Conservation (phyloP, 1,140 invertebrate species). For the Anastatus disparis region DNA sequence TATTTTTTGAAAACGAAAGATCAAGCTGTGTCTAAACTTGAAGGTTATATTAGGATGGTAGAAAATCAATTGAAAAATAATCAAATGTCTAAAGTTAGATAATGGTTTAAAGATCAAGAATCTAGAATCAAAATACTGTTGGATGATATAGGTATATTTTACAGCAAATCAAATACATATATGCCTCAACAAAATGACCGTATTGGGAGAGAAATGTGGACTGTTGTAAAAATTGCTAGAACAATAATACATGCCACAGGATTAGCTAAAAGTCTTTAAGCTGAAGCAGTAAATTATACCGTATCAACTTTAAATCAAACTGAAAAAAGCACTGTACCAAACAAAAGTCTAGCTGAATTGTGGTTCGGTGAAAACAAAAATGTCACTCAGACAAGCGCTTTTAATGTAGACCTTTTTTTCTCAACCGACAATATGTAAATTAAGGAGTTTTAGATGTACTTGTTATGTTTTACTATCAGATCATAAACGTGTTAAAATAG, state of each 20-base stretch:
- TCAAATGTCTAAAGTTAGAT: slow-evolving; percentile 47
- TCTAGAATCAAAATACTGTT: slow-evolving; percentile 9
- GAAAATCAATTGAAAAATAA: slow-evolving; percentile 45
- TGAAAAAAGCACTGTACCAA: too few species aligned
- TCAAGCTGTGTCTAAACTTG: slow-evolving; percentile 49
- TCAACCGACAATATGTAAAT: too few species aligned
- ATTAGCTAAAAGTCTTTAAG: slow-evolving; percentile 43
- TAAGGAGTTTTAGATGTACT: slow-evolving; percentile 38
- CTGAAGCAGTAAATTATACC: slow-evolving; percentile 43
- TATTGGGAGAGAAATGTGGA: slow-evolving; percentile 56
- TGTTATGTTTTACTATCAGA: slow-evolving; percentile 36
- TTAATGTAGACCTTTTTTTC: too few species aligned
- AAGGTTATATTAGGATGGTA: slow-evolving; percentile 43
- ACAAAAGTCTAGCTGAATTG: slow-evolving; percentile 38
- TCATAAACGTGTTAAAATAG: slow-evolving; percentile 38
- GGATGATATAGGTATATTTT: slow-evolving; percentile 43
- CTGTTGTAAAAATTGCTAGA: slow-evolving; percentile 50
- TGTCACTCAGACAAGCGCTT: slow-evolving; percentile 28
- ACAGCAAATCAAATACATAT: slow-evolving; percentile 49
- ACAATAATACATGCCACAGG: slow-evolving; percentile 39
- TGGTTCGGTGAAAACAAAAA: slow-evolving; percentile 29
- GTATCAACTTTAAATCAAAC: slow-evolving; percentile 46
- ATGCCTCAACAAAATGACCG: slow-evolving; percentile 57
- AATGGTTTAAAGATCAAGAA: slow-evolving; percentile 52
- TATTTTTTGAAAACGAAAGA: slow-evolving; percentile 56